Base-by-base conservation (phyloP, 1,140 invertebrate genomes). In the Pseudomyrmex flavicornis region DNA sequence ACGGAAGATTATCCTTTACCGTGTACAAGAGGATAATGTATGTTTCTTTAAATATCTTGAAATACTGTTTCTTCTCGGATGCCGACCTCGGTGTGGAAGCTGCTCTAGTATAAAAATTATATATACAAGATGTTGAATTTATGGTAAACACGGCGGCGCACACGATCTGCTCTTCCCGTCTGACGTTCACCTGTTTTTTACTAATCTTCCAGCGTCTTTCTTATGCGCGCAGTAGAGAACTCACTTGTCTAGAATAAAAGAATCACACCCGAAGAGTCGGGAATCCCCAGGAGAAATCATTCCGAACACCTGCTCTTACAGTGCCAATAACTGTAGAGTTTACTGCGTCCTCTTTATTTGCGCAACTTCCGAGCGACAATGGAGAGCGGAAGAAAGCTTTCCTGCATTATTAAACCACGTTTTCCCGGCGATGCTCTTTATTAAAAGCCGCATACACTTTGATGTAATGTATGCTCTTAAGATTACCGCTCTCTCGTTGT, bases 291-390 rank as follows among this genome's bases (percentile, higher is more conserved):
- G 88, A 89, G 88, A 89, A 89, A 89, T 89, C 88, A 89, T 84
- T 89, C 61, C 54, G 82, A 89, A 89, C 87, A 89, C 87, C 88
- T 89, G 87, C 88, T 88, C 87, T 88, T 89, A 89, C 75, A 89
- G 87, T 89, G 87, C 87, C 88, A 82, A 89, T 89, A 89, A 83
- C 87, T 62, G 84, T 54, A 56, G 66, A 89, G 75, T 89, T 88
- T 88, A 89, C 88, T 84, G 56, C 80, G 72, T 88, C 79, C 68
- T 89, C 84, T 75, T 88, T 88, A 88, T 82, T 79, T 73, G 44
- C 80, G 56, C 17, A 62, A 44, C 48, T 82, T 72, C 72, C 63
- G 75, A 83, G 82, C 75, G 76, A 80, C 58, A 70, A 75, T 70
- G 44, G 54, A 70, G 83, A 87, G 72, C 54, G 84, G 83, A 88